Percentiles rank a stretch among this genome's conserved stretches.
These are phyloP conservation scores for Sylvicapra grimmia DNA, from an alignment of 2,113 vertebrate genomes.

Conservation along the genomic window DNA sequence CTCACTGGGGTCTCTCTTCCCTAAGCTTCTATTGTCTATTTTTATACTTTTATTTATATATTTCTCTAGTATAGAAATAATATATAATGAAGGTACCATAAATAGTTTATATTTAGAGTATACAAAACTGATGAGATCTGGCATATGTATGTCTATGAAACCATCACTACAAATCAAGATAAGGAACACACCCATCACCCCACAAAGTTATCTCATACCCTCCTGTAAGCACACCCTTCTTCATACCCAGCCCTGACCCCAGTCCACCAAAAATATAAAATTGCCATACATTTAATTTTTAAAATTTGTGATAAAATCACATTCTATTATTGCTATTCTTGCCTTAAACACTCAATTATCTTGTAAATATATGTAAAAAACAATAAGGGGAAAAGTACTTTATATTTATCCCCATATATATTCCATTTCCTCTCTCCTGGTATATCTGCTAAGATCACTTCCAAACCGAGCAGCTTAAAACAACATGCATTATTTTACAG, in stretches of 20 bases:
- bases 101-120: neutral
- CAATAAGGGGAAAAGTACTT: neutral
- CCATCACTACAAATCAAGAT: neutral
- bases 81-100: neutral
- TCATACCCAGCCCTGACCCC: neutral
- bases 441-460: neutral
- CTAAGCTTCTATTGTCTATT: neutral
- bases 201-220: neutral
- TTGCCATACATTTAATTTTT: neutral
- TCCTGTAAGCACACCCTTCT: neutral
- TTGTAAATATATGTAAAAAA: neutral
- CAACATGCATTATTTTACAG: neutral
- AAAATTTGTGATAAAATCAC: neutral
- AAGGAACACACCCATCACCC: neutral
- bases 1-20: neutral
- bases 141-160: neutral
- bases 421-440: neutral
- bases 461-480: neutral
- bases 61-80: neutral
- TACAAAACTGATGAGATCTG: neutral
- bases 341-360: neutral
- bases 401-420: neutral
- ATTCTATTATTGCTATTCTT: neutral
- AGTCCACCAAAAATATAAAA: neutral
- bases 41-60: neutral